Conservation (phyloP, 2,797 vertebrate species). For the Sebastes oblongus region DNA sequence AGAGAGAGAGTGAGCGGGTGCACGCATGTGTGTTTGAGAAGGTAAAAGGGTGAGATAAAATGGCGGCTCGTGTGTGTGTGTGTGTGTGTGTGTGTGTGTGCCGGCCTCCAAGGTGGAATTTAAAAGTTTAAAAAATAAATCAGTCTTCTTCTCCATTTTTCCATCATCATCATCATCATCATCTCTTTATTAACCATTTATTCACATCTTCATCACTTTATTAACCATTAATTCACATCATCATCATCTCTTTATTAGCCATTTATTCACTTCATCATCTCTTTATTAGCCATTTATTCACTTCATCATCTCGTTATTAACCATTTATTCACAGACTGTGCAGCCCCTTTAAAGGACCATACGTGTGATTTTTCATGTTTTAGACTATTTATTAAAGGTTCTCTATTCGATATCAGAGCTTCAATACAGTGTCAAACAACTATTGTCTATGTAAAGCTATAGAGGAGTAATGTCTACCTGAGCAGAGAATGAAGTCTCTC, state of each 20-base stretch:
- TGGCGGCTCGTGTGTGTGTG: slow-evolving; percentile 41
- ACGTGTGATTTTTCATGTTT: neutral
- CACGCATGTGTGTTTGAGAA: slow-evolving; percentile 62
- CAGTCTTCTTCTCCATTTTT: neutral
- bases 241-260: too few species aligned
- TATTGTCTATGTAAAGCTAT: too few species aligned
- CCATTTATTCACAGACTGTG: neutral
- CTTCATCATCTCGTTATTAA: too few species aligned
- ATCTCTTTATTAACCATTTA: too few species aligned
- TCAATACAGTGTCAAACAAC: too few species aligned
- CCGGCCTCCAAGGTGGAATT: slow-evolving; percentile 23
- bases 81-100: neutral
- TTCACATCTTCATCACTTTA: neutral
- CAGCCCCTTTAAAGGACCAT: neutral
- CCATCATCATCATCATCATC: too few species aligned
- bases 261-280: too few species aligned
- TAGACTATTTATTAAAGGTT: neutral
- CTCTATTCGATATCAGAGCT: too few species aligned
- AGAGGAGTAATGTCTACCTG: too few species aligned
- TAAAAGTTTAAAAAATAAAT: neutral
- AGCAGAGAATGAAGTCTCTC: too few species aligned
- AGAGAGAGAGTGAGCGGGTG: slow-evolving; percentile 49
- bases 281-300: too few species aligned
- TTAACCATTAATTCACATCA: too few species aligned
- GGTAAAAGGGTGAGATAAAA: slow-evolving; percentile 61